These are phyloP conservation scores for Diploscapter pachys DNA, from an alignment of 1,140 invertebrate genomes.

Conservation along the genomic window DNA sequence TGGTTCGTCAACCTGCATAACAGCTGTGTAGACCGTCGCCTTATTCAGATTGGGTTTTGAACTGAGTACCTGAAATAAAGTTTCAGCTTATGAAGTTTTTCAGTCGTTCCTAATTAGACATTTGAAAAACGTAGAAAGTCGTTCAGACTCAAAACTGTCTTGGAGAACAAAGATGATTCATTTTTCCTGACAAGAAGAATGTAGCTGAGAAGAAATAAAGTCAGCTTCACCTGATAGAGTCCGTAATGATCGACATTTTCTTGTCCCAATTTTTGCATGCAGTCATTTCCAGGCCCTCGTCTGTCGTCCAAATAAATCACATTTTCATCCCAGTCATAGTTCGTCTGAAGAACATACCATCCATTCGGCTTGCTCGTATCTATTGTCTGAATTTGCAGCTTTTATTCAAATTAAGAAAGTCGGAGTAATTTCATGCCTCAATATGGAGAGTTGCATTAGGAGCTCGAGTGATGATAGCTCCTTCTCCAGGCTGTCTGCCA, in stretches of 20 bases:
- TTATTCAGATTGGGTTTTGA: slow-evolving; percentile 29
- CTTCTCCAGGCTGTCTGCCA: slow-evolving; percentile 15
- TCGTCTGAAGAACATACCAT: slow-evolving; percentile 31
- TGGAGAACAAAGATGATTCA: background rate
- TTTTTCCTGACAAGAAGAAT: background rate
- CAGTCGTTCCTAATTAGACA: too few species aligned
- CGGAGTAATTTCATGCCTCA: slow-evolving; percentile 7
- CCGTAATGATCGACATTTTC: slow-evolving; percentile 12
- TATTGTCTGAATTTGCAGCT: slow-evolving; percentile 19
- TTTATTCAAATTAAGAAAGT: slow-evolving; percentile 9
- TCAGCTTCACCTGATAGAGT: slow-evolving; percentile 14
- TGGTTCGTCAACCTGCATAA: slow-evolving; percentile 23
- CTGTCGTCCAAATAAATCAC: slow-evolving; percentile 26
- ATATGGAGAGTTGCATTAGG: slow-evolving; percentile 26
- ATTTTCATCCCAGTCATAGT: slow-evolving; percentile 30
- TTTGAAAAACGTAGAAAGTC: background rate
- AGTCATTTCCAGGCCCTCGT: slow-evolving; percentile 60
- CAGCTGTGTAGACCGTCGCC: slow-evolving; percentile 28
- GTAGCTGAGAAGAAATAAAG: background rate
- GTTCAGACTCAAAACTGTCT: background rate
- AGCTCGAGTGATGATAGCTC: slow-evolving; percentile 27
- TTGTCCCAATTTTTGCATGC: slow-evolving; percentile 44
- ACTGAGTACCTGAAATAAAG: slow-evolving; percentile 15
- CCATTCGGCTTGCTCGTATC: slow-evolving; percentile 16
- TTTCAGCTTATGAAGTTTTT: background rate